Evolutionary conservation across 1,140 invertebrate species (phyloP).

Genomic region (Hydropsyche tenuis): DNA sequence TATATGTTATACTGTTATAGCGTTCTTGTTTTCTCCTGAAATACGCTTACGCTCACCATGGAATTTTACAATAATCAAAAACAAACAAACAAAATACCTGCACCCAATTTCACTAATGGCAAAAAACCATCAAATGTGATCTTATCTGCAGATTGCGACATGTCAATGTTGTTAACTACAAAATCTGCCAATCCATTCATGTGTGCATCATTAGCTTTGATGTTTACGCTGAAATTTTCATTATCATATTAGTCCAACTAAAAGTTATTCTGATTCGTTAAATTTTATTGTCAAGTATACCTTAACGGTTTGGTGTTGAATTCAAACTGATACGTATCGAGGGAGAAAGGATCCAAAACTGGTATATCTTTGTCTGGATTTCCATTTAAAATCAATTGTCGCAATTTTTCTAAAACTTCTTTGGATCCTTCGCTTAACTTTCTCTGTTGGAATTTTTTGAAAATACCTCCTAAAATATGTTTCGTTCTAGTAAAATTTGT

Average conservation of each 20-base stretch:
- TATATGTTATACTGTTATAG: too few relatives aligned
- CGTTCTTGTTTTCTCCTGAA: too few relatives aligned
- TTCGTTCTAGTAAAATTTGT: too few relatives aligned
- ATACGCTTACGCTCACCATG: too few relatives aligned
- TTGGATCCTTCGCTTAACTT: slow-evolving; percentile 28
- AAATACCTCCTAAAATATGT: slow-evolving; percentile 10
- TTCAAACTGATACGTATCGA: slow-evolving; percentile 35
- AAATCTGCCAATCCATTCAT: slow-evolving; percentile 43
- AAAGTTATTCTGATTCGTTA: slow-evolving; percentile 8
- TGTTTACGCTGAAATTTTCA: slow-evolving; percentile 33
- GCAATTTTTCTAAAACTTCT: slow-evolving; percentile 52
- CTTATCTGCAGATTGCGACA: slow-evolving; percentile 18
- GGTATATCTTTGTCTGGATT: slow-evolving; percentile 51
- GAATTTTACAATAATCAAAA: too few relatives aligned
- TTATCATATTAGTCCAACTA: background rate
- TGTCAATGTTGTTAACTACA: slow-evolving; percentile 28
- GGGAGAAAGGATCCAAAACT: slow-evolving; percentile 52
- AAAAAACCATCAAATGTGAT: slow-evolving; percentile 40
- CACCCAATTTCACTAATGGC: slow-evolving; percentile 35
- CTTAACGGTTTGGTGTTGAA: background rate
- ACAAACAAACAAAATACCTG: slow-evolving; percentile 44
- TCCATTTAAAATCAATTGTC: slow-evolving; percentile 51
- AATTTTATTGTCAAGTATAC: slow-evolving; percentile 9
- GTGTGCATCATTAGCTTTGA: slow-evolving; percentile 15
- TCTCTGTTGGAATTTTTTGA: background rate